Percentiles rank a stretch among this genome's conserved stretches.
These are phyloP conservation scores for Synaphobranchus kaupii DNA, from an alignment of 2,797 vertebrate genomes.

Conservation along the genomic window DNA sequence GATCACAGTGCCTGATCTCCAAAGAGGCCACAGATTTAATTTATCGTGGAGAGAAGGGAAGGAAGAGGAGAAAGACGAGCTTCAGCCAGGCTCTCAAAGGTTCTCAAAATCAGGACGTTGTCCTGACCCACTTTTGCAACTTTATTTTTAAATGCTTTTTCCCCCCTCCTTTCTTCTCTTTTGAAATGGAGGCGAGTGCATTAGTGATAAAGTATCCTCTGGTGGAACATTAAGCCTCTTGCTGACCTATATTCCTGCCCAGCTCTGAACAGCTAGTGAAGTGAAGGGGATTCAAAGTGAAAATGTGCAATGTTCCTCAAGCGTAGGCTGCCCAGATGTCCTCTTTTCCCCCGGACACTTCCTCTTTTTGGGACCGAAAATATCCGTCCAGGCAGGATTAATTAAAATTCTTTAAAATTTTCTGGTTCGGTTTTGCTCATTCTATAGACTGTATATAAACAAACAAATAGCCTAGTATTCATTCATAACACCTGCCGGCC, in stretches of 20 bases:
- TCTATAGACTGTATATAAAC: no score
- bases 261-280: not conserved
- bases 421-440: no score
- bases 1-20: no score
- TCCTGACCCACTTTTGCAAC: constrained; percentile 35
- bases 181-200: not conserved
- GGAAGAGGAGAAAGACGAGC: not conserved
- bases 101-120: constrained; percentile 42
- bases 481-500: no score
- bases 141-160: constrained; percentile 35
- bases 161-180: constrained; percentile 6
- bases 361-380: no score
- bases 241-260: constrained; percentile 26
- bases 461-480: no score
- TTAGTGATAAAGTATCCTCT: not conserved
- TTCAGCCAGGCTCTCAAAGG: not conserved
- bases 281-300: not conserved
- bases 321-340: not conserved
- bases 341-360: not conserved
- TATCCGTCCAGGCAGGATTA: no score
- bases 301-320: not conserved
- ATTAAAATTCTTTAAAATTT: no score
- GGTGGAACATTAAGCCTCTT: not conserved
- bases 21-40: not conserved
- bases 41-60: not conserved